Evolutionary conservation across 1,140 invertebrate genomes (phyloP), one percentile per base, ranked within the genome.

Genomic region (Drosophila novamexicana): DNA sequence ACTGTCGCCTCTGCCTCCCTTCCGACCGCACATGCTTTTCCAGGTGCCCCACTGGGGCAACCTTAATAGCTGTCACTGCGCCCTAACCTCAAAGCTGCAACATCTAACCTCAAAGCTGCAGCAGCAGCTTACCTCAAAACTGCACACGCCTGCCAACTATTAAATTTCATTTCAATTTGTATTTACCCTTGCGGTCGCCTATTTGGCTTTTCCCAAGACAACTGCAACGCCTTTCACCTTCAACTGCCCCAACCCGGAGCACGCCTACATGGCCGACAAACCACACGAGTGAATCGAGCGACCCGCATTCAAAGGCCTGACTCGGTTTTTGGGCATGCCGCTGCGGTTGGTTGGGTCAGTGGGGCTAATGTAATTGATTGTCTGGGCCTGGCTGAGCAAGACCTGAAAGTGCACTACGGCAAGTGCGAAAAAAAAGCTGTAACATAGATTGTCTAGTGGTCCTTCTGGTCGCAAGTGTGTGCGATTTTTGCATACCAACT

Each of bases 321-420:
- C 61, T 37, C 36, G 42, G 50, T 49, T 71, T 52, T 57, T 7
- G 36, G 57, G 59, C 45, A 47, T 52, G 37, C 68, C 42, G 49
- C 40, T 64, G 62, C 29, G 67, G 61, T 47, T 49, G 58, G 58
- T 29, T n/a, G 54, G 70, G 47, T 52, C 64, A 64, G 54, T 75
- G 65, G 49, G 53, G 70, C 70, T 82, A 82, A 82, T 82, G 79
- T 81, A 82, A 82, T 82, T 82, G 79, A 82, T 82, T 82, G 79
- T 82, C 70, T 79, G 69, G 49, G 70, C 75, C 50, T 40, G 61
- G 64, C 42, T 54, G 79, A 67, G 42, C 75, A 39, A 71, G 57
- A 68, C 49, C 58, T 52, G 53, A 45, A 76, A 61, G 56, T 58
- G 71, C 67, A 64, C 12, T 53, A 50, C 44, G 29, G 58, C 9